Evolutionary conservation across 2,888 invertebrate genomes (phyloP).

Genomic region (Trypoxylon attenuatum): DNA sequence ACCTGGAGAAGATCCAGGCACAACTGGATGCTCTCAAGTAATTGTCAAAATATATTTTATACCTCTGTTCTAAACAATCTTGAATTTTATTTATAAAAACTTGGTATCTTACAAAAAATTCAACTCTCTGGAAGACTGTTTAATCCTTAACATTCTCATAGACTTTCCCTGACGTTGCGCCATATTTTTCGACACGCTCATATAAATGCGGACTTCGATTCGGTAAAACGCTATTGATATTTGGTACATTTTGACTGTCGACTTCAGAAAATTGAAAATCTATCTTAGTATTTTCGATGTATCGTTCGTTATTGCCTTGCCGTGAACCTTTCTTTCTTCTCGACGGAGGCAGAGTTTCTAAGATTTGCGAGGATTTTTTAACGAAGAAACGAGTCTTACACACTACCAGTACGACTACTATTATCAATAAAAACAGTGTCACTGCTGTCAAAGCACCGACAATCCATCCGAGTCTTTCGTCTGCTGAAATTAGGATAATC

Average conservation of each 20-base stretch:
- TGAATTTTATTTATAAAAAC: conserved; percentile 15
- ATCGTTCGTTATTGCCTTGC: conserved; percentile 28
- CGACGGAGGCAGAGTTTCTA: conserved; percentile 58
- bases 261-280: conserved; percentile 51
- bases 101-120: background rate
- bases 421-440: conserved; percentile 66
- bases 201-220: conserved; percentile 60
- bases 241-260: conserved; percentile 28
- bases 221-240: conserved; percentile 48
- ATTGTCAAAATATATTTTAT: conserved; percentile 30
- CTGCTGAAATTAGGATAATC: conserved; percentile 59
- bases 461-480: conserved; percentile 69
- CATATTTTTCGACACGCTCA: conserved; percentile 46
- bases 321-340: conserved; percentile 25
- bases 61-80: conserved; percentile 10
- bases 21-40: conserved; percentile 68
- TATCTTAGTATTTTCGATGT: conserved; percentile 52
- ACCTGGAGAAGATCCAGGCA: conserved; percentile 66
- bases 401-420: conserved; percentile 67
- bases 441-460: conserved; percentile 69
- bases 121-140: background rate
- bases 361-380: conserved; percentile 51
- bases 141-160: conserved; percentile 46
- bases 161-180: conserved; percentile 26
- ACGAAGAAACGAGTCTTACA: conserved; percentile 64